Evolutionary conservation across 2,888 invertebrate genomes (phyloP), one percentile per base, ranked within the genome.

Genomic region (Petrophora chlorosata): DNA sequence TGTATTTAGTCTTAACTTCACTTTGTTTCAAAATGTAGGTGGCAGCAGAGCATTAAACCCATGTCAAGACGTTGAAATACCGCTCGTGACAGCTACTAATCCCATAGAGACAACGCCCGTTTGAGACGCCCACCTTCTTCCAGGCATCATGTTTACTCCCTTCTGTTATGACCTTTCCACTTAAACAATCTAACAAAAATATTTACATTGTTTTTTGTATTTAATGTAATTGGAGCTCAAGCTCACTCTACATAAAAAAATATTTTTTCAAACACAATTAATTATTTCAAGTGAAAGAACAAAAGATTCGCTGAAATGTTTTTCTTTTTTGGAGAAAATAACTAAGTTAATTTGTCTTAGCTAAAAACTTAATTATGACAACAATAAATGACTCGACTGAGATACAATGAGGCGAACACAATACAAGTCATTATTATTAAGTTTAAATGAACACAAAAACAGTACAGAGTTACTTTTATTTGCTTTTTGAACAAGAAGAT

Each of bases 331-430:
- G 39, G 44, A 48, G 57, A 65, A 67, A 53, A 61, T 63, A 66
- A 62, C 63, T 64, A 40, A 57, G 68, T 67, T 66, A 69, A 76
- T 75, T 73, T 67, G 60, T 73, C 65, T 73, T 67, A 61, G 68
- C 67, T 70, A 67, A 67, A 70, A 67, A 70, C 63, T 72, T 72
- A 71, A 73, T 75, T 67, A 73, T 68, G 67, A 56, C 63, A 62
- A 62, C 59, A 56, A 67, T 62, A 62, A 71, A 64, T 59, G 61
- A 53, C 50, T 57, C 53, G 48, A 67, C 67, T 52, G 51, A 67
- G 67, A 61, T 63, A 65, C 44, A 38, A 47, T 56, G 60, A 61
- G 51, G 56, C 52, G 46, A 50, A 64, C 57, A 72, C 64, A 69
- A 69, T 63, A 46, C 56, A 50, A 62, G 47, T 64, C 65, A 69